phyloP scores from a whole-genome alignment of 2,113 vertebrate species.

The Corythoichthys intestinalis region DNA sequence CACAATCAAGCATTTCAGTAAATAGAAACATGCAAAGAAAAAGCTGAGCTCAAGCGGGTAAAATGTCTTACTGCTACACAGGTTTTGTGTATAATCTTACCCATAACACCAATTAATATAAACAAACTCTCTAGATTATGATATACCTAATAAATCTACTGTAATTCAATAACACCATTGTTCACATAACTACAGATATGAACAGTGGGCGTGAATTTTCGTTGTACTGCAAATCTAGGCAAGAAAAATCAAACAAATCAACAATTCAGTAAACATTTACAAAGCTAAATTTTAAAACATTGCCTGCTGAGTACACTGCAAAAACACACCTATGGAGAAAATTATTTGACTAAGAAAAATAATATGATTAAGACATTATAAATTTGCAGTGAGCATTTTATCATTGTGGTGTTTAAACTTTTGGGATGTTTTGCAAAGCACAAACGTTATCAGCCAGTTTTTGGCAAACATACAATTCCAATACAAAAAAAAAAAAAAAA shows the following conservation, averaged over 20 bases:
- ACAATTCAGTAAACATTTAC: neutral
- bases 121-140: neutral
- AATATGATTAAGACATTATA: too few relatives aligned
- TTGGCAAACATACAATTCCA: too few relatives aligned
- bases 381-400: too few relatives aligned
- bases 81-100: too few relatives aligned
- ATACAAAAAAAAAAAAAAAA: too few relatives aligned
- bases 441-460: too few relatives aligned
- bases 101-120: neutral
- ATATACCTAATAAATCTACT: neutral
- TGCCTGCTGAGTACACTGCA: neutral
- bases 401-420: too few relatives aligned
- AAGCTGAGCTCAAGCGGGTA: slow-evolving; percentile 8
- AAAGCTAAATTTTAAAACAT: neutral
- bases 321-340: too few relatives aligned
- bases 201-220: neutral
- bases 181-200: neutral
- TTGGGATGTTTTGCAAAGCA: too few relatives aligned
- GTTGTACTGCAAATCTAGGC: neutral
- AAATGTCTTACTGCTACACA: neutral
- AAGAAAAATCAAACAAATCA: neutral
- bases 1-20: slow-evolving; percentile 53
- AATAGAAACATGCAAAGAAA: slow-evolving; percentile 22
- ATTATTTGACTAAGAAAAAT: too few relatives aligned
- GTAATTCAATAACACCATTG: too few relatives aligned